Evolutionary conservation across 2,888 invertebrate species (phyloP).

Genomic region (Sipha maydis): DNA sequence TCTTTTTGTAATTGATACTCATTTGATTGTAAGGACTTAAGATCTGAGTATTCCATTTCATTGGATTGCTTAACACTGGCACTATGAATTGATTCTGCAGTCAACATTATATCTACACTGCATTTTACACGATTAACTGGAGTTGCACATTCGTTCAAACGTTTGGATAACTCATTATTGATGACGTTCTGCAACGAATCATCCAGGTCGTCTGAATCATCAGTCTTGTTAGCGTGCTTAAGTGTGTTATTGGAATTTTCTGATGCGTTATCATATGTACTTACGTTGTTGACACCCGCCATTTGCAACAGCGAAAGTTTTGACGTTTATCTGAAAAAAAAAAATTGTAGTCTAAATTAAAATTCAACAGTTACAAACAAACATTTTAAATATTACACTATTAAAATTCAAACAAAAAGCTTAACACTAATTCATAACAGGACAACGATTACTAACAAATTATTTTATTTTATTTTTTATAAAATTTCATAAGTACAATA

Average conservation of each 20-base stretch:
- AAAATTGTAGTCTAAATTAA: not conserved
- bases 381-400: not conserved
- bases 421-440: not conserved
- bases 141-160: constrained; percentile 29
- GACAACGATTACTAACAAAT: not conserved
- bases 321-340: constrained; percentile 38
- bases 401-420: not conserved
- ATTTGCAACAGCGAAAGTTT: constrained; percentile 36
- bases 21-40: constrained; percentile 5
- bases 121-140: constrained; percentile 33
- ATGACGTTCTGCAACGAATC: constrained; percentile 53
- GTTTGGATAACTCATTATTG: constrained; percentile 48
- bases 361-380: not conserved
- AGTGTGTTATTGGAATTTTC: constrained; percentile 47
- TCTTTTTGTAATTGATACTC: constrained; percentile 47
- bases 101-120: constrained; percentile 44
- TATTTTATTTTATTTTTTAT: not conserved
- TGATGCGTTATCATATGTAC: constrained; percentile 48
- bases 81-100: constrained; percentile 49
- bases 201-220: constrained; percentile 39
- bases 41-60: constrained; percentile 26
- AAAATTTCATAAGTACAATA: not conserved
- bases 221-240: constrained; percentile 57
- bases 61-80: not conserved
- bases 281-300: constrained; percentile 61